Base-by-base conservation (phyloP, 2,113 vertebrate genomes). In the Syrrhaptes paradoxus region DNA sequence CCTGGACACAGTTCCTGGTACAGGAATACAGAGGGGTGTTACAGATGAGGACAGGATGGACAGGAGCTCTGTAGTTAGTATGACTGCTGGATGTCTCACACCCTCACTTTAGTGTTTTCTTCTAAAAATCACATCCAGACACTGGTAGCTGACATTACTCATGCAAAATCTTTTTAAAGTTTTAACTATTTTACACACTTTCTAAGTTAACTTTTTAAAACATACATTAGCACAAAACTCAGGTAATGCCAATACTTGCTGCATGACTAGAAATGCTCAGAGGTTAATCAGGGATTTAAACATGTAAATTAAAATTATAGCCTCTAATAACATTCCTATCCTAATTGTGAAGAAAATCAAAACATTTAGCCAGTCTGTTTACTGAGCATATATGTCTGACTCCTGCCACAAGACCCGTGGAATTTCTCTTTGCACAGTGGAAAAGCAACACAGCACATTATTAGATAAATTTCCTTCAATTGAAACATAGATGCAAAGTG, bases 351-450 rank as follows among this genome's bases (percentile, higher is more conserved):
- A 62, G 48, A 71, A 93, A 92, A 93, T 67, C 2, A 76, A 94
- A 93, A 48, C n/a, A 67, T 80, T 76, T 63, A 77, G 25, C 24
- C 21, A 29, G n/a, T 75, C 95, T 93, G 38, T 91, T 95, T 89
- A 32, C 70, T 87, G 45, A 65, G 52, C 19, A 3, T 75, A 7
- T 46, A 29, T 34, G 11, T 76, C 71, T 6, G 11, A 36, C 52
- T 95, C 22, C 55, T 87, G 54, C 74, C 54, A 26, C 48, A 59
- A 71, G 79, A 65, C 26, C 46, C 0, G 0, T 36, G 55, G 58
- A 74, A 55, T 80, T 67, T 77, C 58, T 91, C 54, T 91, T 61
- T 88, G 83, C 68, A 87, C 55, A 38, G 48, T 62, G 72, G 41
- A 84, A 77, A 70, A 92, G 18, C 3, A 4, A n/a, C 10, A 36